phyloP scores from a whole-genome alignment of 2,797 vertebrate species.

The Anomalospiza imberbis region DNA sequence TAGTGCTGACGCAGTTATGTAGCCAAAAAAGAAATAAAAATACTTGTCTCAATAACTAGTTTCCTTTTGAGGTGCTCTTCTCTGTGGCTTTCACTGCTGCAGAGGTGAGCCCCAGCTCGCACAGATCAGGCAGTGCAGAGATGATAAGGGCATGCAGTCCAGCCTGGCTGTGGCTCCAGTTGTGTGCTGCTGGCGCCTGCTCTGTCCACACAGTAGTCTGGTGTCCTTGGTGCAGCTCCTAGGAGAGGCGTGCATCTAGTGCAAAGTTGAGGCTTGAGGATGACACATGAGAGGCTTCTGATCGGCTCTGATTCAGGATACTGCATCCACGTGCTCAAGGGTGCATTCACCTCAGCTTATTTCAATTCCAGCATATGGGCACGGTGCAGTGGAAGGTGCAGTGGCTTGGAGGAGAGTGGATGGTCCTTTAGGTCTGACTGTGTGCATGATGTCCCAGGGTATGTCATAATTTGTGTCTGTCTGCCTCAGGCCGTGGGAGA shows the following conservation, averaged over 20 bases:
- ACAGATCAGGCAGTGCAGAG: not conserved
- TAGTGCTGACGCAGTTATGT: not conserved
- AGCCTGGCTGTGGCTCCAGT: not conserved
- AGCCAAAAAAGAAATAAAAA: not conserved
- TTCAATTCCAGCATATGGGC: not conserved
- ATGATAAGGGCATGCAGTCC: not conserved
- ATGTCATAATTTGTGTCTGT: not conserved
- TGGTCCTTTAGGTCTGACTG: not conserved
- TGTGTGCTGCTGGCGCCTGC: not conserved
- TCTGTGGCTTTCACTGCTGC: not conserved
- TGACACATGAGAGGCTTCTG: not conserved
- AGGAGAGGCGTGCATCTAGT: not conserved
- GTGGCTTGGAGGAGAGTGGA: not conserved
- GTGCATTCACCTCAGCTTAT: not conserved
- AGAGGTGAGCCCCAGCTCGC: not conserved
- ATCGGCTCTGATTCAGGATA: not conserved
- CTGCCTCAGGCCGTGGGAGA: not conserved
- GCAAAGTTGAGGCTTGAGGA: not conserved
- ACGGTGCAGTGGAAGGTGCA: not conserved
- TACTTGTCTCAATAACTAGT: not conserved
- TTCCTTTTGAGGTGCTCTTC: not conserved
- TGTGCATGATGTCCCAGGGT: not conserved
- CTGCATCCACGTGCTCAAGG: rapidly evolving
- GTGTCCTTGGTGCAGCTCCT: not conserved
- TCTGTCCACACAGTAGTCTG: not conserved